Evolutionary conservation across 30 jellyfish, hydroid and myxozoan species (phyloP), one percentile per base, ranked within the genome.

Genomic region (Nemopilema nomurai): DNA sequence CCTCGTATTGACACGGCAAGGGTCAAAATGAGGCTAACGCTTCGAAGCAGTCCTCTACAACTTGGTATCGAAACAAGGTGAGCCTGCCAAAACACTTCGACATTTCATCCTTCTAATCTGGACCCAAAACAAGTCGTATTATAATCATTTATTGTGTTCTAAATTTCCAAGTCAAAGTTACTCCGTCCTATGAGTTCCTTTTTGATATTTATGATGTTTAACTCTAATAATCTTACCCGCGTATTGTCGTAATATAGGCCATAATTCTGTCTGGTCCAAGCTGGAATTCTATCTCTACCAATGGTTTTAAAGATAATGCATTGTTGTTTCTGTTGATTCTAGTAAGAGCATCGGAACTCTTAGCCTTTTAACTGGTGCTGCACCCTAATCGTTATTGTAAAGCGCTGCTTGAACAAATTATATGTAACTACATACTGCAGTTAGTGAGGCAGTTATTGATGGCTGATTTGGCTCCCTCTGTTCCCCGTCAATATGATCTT

Each of bases 1-100:
- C 76, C 76, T 66, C 76, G 30, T 66, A 29, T 66, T 66, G 49
- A 20, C 24, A 0, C n/a, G 19, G 32, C 24, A n/a, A n/a, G 51
- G 73, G 18, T 49, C 76, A 76, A 52, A 28, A 62, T 51, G 85
- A 76, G 85, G 85, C 85, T n/a, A 18, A 19, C 23, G 27, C 41
- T 71, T 0, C 28, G 33, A 76, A 27, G 51, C 74, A 16, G 25
- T 76, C 65, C 85, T 76, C 85, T 76, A 49, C 74, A 21, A 76
- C 25, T 62, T 16, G 19, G 29, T 66, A 66, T 20, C 76, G 25
- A 76, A 49, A 4, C 27, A 76, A 76, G 85, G 85, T 76, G 74
- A 76, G 85, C 65, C 19, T 41, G 0, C 3, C 1, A 1, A 21
- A 21, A 13, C 8, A 29, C 7, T 8, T 28, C 21, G 0, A n/a